Evolutionary conservation across 2,888 invertebrate species (phyloP).

Genomic region (Drosophila silvestris): DNA sequence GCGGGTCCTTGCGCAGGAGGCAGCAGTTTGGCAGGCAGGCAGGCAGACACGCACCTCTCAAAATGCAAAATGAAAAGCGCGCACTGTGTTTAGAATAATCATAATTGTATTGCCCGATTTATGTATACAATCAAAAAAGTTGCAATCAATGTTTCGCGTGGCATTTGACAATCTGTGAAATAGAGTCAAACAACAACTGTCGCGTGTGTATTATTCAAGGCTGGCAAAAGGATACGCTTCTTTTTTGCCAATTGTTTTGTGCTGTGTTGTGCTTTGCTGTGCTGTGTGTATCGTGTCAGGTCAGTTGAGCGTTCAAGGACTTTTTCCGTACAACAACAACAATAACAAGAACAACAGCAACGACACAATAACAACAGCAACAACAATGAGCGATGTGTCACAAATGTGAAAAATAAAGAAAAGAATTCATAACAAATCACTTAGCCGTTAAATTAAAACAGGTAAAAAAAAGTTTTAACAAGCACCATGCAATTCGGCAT

Average conservation of each 20-base stretch:
- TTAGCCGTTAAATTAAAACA: conserved; percentile 33
- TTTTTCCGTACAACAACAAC: conserved; percentile 54
- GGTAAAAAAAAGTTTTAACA: conserved; percentile 62
- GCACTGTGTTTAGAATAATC: conserved; percentile 34
- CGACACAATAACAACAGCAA: conserved; percentile 44
- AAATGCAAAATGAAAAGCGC: conserved; percentile 48
- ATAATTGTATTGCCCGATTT: conserved; percentile 16
- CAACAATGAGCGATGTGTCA: conserved; percentile 32
- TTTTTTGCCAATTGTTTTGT: conserved; percentile 43
- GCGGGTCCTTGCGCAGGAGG: conserved; percentile 78
- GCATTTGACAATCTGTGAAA: conserved; percentile 24
- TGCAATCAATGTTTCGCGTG: conserved; percentile 20
- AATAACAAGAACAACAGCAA: conserved; percentile 28
- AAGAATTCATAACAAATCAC: conserved; percentile 28
- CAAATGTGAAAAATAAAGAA: conserved; percentile 49
- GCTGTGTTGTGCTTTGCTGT: conserved; percentile 12
- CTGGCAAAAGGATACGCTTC: conserved; percentile 41
- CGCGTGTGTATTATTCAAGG: conserved; percentile 62
- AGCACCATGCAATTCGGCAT: conserved; percentile 61
- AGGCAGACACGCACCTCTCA: conserved; percentile 5
- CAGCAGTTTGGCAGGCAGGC: conserved; percentile 44
- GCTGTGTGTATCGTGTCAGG: conserved; percentile 77
- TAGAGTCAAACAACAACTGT: conserved; percentile 44
- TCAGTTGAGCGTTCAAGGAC: conserved; percentile 82
- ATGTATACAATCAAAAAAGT: conserved; percentile 12